Percentiles rank a stretch among this genome's conserved stretches.
phyloP scores from a whole-genome alignment of 2,888 invertebrate species.

The Platycheirus rosarum region DNA sequence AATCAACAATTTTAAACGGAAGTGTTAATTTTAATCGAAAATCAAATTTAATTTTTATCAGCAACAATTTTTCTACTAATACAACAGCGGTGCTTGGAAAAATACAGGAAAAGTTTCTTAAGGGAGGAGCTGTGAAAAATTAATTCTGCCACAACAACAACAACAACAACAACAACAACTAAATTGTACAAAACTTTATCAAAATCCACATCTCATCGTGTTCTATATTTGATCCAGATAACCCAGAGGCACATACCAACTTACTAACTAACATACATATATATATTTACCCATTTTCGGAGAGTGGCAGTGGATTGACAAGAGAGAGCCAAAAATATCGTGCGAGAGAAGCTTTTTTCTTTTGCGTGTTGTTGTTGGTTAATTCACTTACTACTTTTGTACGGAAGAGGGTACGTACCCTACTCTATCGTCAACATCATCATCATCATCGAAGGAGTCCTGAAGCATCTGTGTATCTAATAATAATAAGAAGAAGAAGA shows the following conservation, averaged over 20 bases:
- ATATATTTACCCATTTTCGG: too few species aligned
- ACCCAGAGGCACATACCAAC: slow-evolving; percentile 35
- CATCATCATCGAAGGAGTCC: slow-evolving; percentile 35
- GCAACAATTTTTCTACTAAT: slow-evolving; percentile 38
- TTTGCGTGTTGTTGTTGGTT: slow-evolving; percentile 31
- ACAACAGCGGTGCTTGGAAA: slow-evolving; percentile 1
- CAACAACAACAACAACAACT: slow-evolving; percentile 49
- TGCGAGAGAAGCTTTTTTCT: slow-evolving; percentile 55
- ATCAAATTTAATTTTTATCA: slow-evolving; percentile 17
- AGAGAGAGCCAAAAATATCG: slow-evolving; percentile 9
- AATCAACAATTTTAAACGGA: background rate
- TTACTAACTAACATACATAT: background rate
- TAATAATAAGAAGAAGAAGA: slow-evolving; percentile 6
- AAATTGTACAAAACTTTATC: slow-evolving; percentile 63
- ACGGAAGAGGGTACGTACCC: background rate
- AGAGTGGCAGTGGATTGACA: slow-evolving; percentile 5
- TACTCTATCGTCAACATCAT: too few species aligned
- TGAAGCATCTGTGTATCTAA: slow-evolving; percentile 56
- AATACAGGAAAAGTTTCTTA: slow-evolving; percentile 12
- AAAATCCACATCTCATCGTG: slow-evolving; percentile 54
- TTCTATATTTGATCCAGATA: slow-evolving; percentile 67
- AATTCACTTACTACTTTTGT: slow-evolving; percentile 47
- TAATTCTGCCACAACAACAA: slow-evolving; percentile 25
- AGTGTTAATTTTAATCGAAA: too few species aligned
- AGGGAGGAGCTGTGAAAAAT: slow-evolving; percentile 58